phyloP scores from a whole-genome alignment of 2,797 vertebrate genomes.

The Megalops cyprinoides region DNA sequence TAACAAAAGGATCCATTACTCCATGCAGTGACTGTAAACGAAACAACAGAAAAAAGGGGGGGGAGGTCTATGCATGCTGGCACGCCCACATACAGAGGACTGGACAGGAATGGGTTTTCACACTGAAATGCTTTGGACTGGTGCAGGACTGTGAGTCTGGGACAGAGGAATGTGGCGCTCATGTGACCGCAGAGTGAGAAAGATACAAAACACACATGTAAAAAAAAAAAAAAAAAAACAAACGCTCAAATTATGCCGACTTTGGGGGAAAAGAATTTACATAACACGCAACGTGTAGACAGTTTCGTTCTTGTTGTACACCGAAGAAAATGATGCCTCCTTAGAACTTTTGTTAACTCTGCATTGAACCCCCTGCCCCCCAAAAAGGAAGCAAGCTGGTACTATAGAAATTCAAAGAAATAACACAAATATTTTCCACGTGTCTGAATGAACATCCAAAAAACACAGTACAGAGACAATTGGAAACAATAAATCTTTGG shows the following conservation, averaged over 20 bases:
- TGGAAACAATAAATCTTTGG: not conserved
- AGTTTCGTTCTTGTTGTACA: constrained; percentile 44
- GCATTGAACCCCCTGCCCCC: constrained; percentile 71
- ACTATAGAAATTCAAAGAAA: not conserved
- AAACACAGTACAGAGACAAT: not conserved
- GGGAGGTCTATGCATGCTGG: constrained; percentile 44
- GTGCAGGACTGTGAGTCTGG: constrained; percentile 40
- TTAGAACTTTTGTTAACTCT: constrained; percentile 77
- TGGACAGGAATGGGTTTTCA: constrained; percentile 64
- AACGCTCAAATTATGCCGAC: constrained; percentile 83
- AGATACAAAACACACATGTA: too few species aligned
- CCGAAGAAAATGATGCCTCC: constrained; percentile 77
- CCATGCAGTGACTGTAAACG: constrained; percentile 79
- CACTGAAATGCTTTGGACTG: constrained; percentile 55
- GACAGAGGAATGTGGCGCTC: constrained; percentile 65
- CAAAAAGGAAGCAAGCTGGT: constrained; percentile 57
- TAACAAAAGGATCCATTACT: constrained; percentile 81
- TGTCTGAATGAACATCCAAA: not conserved
- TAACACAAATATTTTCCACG: not conserved
- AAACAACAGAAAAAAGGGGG: constrained; percentile 72
- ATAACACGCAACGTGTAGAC: constrained; percentile 70
- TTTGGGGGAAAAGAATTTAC: constrained; percentile 69
- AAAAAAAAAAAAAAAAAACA: too few species aligned
- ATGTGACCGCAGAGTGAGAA: constrained; percentile 67
- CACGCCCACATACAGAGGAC: constrained; percentile 52